Evolutionary conservation across 2,797 vertebrate species (phyloP), one percentile per base, ranked within the genome.

Genomic region (Threskiornis aethiopicus): DNA sequence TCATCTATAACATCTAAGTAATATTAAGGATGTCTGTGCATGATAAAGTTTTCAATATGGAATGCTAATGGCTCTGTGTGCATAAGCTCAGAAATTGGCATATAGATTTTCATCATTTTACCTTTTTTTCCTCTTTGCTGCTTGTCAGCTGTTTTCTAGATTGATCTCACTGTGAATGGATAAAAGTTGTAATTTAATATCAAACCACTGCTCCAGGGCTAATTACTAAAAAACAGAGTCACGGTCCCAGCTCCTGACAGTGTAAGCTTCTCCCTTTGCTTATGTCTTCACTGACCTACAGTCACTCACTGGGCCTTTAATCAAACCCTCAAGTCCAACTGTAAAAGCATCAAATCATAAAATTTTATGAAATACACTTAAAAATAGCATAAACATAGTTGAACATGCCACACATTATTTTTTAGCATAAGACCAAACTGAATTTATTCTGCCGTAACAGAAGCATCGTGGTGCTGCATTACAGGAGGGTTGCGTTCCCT

Each of bases 1-100:
- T 90, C 81, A 89, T 87, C 67, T 95, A 5, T 87, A 95, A 91
- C 78, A 79, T 94, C 67, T 59, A 91, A 89, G 54, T 76, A 95
- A 84, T 96, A 95, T 65, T 93, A 93, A 91, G 62, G 35, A 73
- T 76, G 79, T 79, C 67, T 86, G 54, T 90, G 26, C 33, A 59
- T 73, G 84, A 73, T 78, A 61, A 94, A 90, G 52, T 69, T 97
- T 89, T 93, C 84, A 84, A 33, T 90, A 65, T 70, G 46, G 82
- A 92, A 84, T 71, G 22, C 57, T 93, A 81, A 93, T 85, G 47
- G 20, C 10, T 72, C 8, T 54, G 5, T 49, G 76, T 72, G 44
- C 37, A 29, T 76, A 81, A 90, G 11, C 75, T 93, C 52, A 54
- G 71, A 81, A 93, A 91, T 79, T 3, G 5, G 24, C 44, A 44